Evolutionary conservation across 2,888 invertebrate species (phyloP), one percentile per base, ranked within the genome.

Genomic region (Acleris holmiana): DNA sequence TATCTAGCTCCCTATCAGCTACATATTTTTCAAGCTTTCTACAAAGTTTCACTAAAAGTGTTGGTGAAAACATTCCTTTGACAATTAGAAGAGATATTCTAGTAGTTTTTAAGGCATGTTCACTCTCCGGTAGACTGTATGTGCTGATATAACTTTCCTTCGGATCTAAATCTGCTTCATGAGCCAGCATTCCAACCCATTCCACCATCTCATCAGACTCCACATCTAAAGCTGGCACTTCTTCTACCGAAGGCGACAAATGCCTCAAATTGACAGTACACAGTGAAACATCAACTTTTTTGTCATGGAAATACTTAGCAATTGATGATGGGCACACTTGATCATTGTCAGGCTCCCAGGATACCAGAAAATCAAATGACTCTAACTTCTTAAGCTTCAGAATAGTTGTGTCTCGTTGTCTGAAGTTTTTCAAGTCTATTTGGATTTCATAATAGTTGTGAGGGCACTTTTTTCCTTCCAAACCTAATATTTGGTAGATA

Each of bases 181-280:
- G 76, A 13, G 84, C 84, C 15, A 91, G 63, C 79, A 91, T 80
- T 0, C 92, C 92, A 46, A 87, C 75, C 92, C 92, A 92, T 76
- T 92, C 92, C 0, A 82, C 83, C 69, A 92, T 76, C 68, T 90
- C 90, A 1, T 86, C 86, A 44, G 77, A 66, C 18, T 88, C 84
- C 4, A 78, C 78, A 69, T 86, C 73, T 51, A 88, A 60, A 50
- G 81, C 76, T 1, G 91, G 91, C 54, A 90, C 77, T 74, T 83
- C 76, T 13, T 67, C 71, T 13, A 91, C 71, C 25, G 73, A 63
- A n/a, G 89, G 86, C 21, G 76, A 73, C 2, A 85, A 1, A 58
- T 68, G 79, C 23, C 71, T 76, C 7, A 75, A 72, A 47, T 74
- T 61, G 10, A 86, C 63, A 5, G 77, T 70, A 55, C 81, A 75